Conservation (phyloP, 2,888 invertebrate genomes). For the Cantharis lateralis region DNA sequence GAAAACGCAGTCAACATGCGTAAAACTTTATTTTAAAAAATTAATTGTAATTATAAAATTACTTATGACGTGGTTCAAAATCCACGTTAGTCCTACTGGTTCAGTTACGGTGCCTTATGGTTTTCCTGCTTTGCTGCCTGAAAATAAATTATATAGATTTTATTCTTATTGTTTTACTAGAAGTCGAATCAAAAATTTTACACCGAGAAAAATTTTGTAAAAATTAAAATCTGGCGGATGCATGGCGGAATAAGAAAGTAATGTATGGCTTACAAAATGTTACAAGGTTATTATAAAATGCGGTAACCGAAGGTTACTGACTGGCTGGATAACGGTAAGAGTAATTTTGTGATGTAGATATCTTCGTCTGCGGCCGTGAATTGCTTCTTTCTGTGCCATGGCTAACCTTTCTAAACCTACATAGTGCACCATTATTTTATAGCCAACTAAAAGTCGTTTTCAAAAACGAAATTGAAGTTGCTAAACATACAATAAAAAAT, state of each 20-base stretch:
- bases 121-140: no score
- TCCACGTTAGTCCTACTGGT: neutral
- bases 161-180: no score
- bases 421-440: neutral
- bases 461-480: neutral
- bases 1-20: neutral
- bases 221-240: constrained; percentile 6
- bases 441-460: neutral
- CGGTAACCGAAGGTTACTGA: constrained; percentile 35
- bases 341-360: constrained; percentile 36
- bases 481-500: no score
- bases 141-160: no score
- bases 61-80: neutral
- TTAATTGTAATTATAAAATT: neutral
- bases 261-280: constrained; percentile 15
- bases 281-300: constrained; percentile 34
- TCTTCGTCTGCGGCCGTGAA: constrained; percentile 17
- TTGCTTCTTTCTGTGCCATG: constrained; percentile 16
- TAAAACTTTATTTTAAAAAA: neutral
- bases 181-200: no score
- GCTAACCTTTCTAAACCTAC: constrained; percentile 9
- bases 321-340: constrained; percentile 35
- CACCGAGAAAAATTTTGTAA: neutral
- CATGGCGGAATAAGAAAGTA: constrained; percentile 5
- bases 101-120: no score